Percentiles rank a stretch among this genome's conserved stretches.
These are phyloP conservation scores for Columba janthina DNA, from an alignment of 2,113 vertebrate species.

Conservation along the genomic window DNA sequence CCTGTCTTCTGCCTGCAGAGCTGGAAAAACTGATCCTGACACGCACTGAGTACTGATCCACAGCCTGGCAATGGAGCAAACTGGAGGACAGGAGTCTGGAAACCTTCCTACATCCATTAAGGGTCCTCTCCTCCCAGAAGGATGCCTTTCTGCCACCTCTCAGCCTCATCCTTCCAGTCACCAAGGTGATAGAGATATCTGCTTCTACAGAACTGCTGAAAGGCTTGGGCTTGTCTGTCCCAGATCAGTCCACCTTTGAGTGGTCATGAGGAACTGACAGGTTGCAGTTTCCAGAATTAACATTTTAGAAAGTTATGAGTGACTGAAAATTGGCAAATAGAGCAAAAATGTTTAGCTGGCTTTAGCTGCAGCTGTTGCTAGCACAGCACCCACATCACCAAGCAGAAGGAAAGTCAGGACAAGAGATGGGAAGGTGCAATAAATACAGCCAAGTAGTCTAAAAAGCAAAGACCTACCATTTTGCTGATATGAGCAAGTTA, in stretches of 20 bases:
- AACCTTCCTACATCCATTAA: accelerated
- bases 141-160: not conserved
- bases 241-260: not conserved
- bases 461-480: not conserved
- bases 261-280: not conserved
- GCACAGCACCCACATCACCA: not conserved
- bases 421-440: not conserved
- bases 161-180: not conserved
- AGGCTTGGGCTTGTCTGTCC: not conserved
- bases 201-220: not conserved
- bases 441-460: not conserved
- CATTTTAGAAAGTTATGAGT: not conserved
- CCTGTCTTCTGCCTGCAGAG: not conserved
- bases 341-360: not conserved
- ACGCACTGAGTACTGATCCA: not conserved
- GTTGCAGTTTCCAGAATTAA: not conserved
- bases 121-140: not conserved
- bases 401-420: not conserved
- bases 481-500: not conserved
- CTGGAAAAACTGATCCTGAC: not conserved
- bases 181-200: not conserved
- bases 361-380: not conserved
- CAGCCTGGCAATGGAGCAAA: not conserved
- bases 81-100: not conserved
- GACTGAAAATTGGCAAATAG: not conserved